These are phyloP conservation scores for Leptoteleia sp. DNA, from an alignment of 1,140 invertebrate genomes.

Conservation along the genomic window DNA sequence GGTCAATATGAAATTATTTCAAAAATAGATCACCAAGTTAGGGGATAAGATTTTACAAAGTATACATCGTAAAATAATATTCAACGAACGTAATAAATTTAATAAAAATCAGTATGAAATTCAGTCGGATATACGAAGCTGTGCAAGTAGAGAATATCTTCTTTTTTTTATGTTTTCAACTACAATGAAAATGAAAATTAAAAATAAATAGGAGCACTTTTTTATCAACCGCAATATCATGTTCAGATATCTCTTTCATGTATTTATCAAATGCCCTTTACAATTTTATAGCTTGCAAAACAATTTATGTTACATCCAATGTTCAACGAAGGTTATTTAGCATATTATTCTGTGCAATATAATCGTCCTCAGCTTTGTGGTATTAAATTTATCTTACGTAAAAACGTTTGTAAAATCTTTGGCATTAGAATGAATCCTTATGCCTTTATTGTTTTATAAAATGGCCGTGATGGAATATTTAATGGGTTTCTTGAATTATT, in stretches of 20 bases:
- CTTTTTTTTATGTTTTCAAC: not conserved
- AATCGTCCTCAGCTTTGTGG: not conserved
- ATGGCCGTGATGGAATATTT: too few species aligned
- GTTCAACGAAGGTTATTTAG: conserved; percentile 1
- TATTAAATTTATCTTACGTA: not conserved
- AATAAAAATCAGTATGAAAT: too few species aligned
- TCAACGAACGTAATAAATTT: too few species aligned
- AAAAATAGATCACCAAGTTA: too few species aligned
- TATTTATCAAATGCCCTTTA: not conserved
- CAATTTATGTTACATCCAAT: not conserved
- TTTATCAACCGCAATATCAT: not conserved
- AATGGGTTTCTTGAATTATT: too few species aligned
- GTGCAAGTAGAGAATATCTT: not conserved
- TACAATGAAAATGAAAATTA: not conserved
- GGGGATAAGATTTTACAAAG: too few species aligned
- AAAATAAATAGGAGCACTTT: not conserved
- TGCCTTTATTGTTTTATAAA: too few species aligned
- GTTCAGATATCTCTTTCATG: not conserved
- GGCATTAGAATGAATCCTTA: too few species aligned
- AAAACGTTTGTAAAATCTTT: not conserved
- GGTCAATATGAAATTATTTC: too few species aligned
- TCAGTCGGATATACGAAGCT: not conserved
- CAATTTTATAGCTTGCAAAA: not conserved
- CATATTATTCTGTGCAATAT: not conserved
- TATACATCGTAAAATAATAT: too few species aligned